Percentiles rank a stretch among this genome's conserved stretches.
phyloP scores from a whole-genome alignment of 1,140 invertebrate species.

The Steinernema khuongi region DNA sequence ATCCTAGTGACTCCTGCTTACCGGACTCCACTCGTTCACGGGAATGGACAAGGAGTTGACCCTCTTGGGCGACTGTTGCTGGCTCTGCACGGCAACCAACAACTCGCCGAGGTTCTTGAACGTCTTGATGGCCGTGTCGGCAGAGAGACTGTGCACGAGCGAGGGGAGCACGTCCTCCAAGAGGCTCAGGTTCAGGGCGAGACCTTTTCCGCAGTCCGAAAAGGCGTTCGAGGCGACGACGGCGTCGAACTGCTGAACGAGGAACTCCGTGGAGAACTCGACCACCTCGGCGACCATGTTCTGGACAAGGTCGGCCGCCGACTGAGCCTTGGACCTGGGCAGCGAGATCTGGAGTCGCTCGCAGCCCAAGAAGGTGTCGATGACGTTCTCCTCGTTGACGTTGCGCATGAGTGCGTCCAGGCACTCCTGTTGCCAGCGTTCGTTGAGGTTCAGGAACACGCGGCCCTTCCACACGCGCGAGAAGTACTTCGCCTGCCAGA shows the following conservation, averaged over 20 bases:
- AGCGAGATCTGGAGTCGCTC: conserved; percentile 49
- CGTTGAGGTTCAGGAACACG: conserved; percentile 49
- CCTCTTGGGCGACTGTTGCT: conserved; percentile 24
- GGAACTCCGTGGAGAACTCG: conserved; percentile 53
- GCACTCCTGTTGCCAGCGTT: conserved; percentile 52
- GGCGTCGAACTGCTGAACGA: conserved; percentile 43
- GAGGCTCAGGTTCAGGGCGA: conserved; percentile 51
- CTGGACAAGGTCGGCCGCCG: conserved; percentile 41
- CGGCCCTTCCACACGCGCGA: conserved; percentile 56
- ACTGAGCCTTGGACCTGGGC: conserved; percentile 42
- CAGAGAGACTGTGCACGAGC: conserved; percentile 45
- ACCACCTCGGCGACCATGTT: conserved; percentile 43
- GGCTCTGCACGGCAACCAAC: conserved; percentile 14
- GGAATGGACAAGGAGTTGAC: conserved; percentile 17
- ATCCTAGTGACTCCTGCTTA: no score
- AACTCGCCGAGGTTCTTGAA: conserved; percentile 39
- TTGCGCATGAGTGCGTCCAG: conserved; percentile 41
- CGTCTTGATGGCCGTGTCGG: conserved; percentile 50
- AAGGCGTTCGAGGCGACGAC: conserved; percentile 51
- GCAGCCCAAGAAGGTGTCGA: conserved; percentile 52
- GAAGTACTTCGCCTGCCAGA: conserved; percentile 52
- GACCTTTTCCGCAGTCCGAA: conserved; percentile 44
- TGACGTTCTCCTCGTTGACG: conserved; percentile 49
- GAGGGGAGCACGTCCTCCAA: conserved; percentile 52
- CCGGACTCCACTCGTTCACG: conserved; percentile 47